Conservation (phyloP, 2,797 vertebrate species). For the Perodicticus potto region DNA sequence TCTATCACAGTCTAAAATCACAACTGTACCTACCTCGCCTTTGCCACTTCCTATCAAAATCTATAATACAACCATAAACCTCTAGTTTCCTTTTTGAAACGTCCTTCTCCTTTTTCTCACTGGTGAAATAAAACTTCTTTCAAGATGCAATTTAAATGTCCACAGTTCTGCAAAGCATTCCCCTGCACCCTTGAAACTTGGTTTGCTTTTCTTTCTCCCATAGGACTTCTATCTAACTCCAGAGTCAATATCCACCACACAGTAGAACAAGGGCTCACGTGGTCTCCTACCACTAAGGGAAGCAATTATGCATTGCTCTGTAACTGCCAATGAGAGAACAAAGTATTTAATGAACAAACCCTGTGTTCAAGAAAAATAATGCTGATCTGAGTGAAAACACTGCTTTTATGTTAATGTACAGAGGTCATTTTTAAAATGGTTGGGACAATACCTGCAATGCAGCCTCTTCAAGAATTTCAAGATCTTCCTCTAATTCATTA, state of each 20-base stretch:
- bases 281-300: background rate
- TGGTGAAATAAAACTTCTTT: slow-evolving; percentile 9
- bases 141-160: background rate
- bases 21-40: background rate
- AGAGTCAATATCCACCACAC: background rate
- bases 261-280: background rate
- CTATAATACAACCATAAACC: background rate
- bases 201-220: background rate
- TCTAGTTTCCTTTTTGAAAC: background rate
- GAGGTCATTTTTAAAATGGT: slow-evolving; percentile 36
- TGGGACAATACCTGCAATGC: slow-evolving; percentile 94
- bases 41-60: background rate
- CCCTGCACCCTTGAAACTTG: background rate
- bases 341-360: background rate
- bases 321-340: background rate
- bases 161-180: background rate
- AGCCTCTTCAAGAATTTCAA: slow-evolving; percentile 99
- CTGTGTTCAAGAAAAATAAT: slow-evolving; percentile 33
- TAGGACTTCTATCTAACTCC: background rate
- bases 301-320: background rate
- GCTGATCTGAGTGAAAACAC: background rate
- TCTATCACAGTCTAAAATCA: background rate
- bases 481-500: slow-evolving; percentile 98
- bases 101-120: background rate
- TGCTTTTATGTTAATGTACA: slow-evolving; percentile 30